Conservation (phyloP, 2,888 invertebrate species). For the Cantharis flavilabris region DNA sequence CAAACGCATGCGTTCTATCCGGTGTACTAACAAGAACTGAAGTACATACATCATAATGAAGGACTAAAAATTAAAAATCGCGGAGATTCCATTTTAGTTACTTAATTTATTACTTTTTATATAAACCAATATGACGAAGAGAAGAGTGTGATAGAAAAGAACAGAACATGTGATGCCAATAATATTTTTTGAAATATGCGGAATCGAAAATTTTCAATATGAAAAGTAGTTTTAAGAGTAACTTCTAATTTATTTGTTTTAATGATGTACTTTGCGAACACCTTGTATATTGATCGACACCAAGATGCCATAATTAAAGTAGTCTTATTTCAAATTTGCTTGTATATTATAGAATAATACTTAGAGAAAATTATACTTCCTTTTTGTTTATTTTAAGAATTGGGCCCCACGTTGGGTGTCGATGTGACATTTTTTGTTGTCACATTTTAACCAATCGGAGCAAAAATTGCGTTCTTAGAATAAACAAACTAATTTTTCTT, state of each 20-base stretch:
- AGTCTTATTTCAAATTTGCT: not conserved
- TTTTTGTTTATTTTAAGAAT: not conserved
- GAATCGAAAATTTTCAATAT: not conserved
- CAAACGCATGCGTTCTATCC: conserved; percentile 43
- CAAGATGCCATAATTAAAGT: not conserved
- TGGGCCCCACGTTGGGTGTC: not conserved
- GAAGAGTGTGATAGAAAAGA: not conserved
- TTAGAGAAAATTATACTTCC: not conserved
- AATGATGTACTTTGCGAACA: not conserved
- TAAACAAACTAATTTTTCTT: not conserved
- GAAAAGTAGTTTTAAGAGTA: not conserved
- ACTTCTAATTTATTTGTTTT: not conserved
- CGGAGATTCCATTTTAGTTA: not conserved
- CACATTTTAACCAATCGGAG: not conserved
- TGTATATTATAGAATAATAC: not conserved
- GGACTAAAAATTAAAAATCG: not conserved
- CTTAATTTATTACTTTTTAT: not conserved
- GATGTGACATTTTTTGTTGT: not conserved
- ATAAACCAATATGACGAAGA: not conserved
- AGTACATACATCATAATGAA: not conserved
- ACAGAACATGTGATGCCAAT: not conserved
- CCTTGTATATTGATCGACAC: not conserved
- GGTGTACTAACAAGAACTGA: conserved; percentile 33
- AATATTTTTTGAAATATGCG: not conserved
- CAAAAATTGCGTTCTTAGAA: not conserved